Conservation (phyloP, 2,797 vertebrate species). For the Podargus strigoides region DNA sequence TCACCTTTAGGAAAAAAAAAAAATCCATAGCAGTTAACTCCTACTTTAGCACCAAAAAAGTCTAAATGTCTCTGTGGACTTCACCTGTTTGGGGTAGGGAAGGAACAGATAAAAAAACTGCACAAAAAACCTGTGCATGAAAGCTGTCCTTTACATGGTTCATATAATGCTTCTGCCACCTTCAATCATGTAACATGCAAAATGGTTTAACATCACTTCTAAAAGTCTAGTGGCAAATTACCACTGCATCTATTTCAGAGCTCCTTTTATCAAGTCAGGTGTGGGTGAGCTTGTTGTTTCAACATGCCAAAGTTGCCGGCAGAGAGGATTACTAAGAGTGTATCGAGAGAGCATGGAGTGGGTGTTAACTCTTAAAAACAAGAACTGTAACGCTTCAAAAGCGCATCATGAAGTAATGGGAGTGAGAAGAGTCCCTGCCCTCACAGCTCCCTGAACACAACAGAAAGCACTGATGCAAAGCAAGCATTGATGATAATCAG, state of each 20-base stretch:
- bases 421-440: not conserved
- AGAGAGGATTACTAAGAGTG: not conserved
- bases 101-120: not conserved
- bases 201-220: not conserved
- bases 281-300: constrained; percentile 8
- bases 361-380: not conserved
- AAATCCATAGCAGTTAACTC: not conserved
- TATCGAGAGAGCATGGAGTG: not conserved
- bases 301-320: constrained; percentile 1
- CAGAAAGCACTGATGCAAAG: too few relatives aligned
- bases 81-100: not conserved
- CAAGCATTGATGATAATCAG: not conserved
- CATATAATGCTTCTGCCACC: not conserved
- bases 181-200: not conserved
- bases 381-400: not conserved
- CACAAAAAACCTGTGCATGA: not conserved
- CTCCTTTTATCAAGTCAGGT: not conserved
- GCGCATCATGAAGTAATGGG: not conserved
- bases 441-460: not conserved
- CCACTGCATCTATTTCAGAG: not conserved
- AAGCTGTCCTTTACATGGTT: not conserved
- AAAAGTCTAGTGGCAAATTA: not conserved
- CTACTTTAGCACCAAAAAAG: not conserved
- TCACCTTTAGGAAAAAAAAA: not conserved
- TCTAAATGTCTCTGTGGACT: not conserved